Evolutionary conservation across 2,888 invertebrate genomes (phyloP), one percentile per base, ranked within the genome.

Genomic region (Ophioninae sp.): DNA sequence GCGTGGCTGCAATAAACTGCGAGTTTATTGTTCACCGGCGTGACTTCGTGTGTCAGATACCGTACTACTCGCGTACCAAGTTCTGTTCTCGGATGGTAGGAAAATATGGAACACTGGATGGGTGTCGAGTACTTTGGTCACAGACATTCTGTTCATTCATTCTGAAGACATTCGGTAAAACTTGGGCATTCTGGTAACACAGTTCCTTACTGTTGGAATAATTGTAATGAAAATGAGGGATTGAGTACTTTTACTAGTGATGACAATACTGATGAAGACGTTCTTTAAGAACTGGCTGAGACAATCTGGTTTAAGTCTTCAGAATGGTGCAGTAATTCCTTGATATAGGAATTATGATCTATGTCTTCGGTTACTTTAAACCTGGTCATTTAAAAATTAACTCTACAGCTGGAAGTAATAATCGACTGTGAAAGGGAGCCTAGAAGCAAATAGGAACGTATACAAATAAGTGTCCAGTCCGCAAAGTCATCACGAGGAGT

Each of bases 1-100:
- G 89, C 88, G 88, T 87, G 86, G 82, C 87, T 88, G 88, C 90
- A 89, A 90, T 90, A 89, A 91, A 91, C 87, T 87, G 88, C 88
- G 87, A 82, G 86, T 91, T 90, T 90, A 90, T 91, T 88, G 89
- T 90, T 89, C 87, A 84, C 87, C 85, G 82, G 81, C 82, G 84
- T 85, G 83, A 83, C 82, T 83, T 73, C 65, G 69, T 85, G 72
- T 44, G 81, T 84, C 82, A 82, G 80, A 79, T 82, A 86, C 79
- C 30, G 71, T 80, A 83, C 81, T 74, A 69, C 67, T 72, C 73
- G 17, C 51, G 59, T 82, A 71, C 30, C 65, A 74, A 13, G 71
- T 80, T 82, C 80, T 74, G 69, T 71, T 72, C 69, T 10, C 51
- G 59, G 74, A 65, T 51, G 64, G 65, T 69, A 75, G 10, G 65